Percentiles rank a stretch among this genome's conserved stretches.
Evolutionary conservation across 2,113 vertebrate genomes (phyloP).

Genomic region (Tretioscincus oriximinensis): DNA sequence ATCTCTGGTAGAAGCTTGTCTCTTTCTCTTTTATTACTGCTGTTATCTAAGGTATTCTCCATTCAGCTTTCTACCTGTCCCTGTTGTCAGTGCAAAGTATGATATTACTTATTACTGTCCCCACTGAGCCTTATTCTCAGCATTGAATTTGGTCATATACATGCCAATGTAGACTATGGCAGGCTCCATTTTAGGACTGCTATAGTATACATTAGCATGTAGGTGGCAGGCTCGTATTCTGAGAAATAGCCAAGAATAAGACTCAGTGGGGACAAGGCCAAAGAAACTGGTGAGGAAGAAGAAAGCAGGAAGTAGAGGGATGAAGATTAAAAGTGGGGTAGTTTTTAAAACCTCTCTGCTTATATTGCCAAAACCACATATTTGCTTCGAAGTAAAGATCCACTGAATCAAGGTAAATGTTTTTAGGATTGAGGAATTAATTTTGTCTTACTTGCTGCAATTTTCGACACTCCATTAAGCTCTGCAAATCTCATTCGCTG

Average conservation of each 20-base stretch:
- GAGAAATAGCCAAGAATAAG: too few relatives aligned
- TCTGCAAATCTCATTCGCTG: not conserved
- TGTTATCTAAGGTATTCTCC: too few relatives aligned
- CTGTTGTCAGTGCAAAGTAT: too few relatives aligned
- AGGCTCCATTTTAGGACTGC: too few relatives aligned
- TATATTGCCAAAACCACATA: conserved; percentile 2
- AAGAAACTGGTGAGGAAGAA: not conserved
- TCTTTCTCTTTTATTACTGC: too few relatives aligned
- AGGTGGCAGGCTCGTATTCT: too few relatives aligned
- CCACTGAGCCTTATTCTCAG: too few relatives aligned
- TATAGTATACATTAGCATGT: too few relatives aligned
- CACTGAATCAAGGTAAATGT: not conserved
- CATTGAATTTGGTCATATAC: too few relatives aligned
- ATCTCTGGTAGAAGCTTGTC: too few relatives aligned
- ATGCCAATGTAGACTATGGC: too few relatives aligned
- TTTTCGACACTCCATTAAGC: not conserved
- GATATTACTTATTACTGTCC: too few relatives aligned
- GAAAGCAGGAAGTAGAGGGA: not conserved
- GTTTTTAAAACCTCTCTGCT: not conserved
- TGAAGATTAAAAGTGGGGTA: not conserved
- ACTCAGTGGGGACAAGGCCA: not conserved
- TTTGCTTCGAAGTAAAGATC: not conserved
- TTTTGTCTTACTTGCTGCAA: not conserved
- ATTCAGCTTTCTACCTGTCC: not conserved
- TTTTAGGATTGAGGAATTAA: not conserved